Evolutionary conservation across 2,888 invertebrate species (phyloP).

Genomic region (Drosophila demipolita): DNA sequence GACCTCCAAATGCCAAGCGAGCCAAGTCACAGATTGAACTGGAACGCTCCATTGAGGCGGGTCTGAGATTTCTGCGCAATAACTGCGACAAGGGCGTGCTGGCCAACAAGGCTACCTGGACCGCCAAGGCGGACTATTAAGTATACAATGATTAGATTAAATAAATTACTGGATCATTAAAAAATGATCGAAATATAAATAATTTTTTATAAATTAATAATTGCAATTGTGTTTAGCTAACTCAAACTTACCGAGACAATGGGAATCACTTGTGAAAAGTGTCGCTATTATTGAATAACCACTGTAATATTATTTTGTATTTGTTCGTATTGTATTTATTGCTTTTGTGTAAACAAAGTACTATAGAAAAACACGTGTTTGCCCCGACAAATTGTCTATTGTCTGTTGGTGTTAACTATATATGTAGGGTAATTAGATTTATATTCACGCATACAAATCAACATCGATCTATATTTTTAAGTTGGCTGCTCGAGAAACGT

Average conservation of each 20-base stretch:
- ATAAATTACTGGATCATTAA: not conserved
- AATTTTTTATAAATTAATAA: not conserved
- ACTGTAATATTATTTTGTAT: not conserved
- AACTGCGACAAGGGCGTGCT: conserved; percentile 85
- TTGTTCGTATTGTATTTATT: conserved; percentile 57
- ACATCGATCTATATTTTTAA: conserved; percentile 23
- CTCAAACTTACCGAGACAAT: not conserved
- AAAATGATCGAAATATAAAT: not conserved
- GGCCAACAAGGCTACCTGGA: conserved; percentile 83
- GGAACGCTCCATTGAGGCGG: conserved; percentile 86
- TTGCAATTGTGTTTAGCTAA: not conserved
- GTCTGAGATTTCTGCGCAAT: conserved; percentile 86
- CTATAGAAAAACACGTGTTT: conserved; percentile 52
- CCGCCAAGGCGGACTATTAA: conserved; percentile 84
- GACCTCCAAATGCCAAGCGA: conserved; percentile 63
- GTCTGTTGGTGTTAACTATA: conserved; percentile 32
- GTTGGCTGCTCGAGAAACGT: conserved; percentile 41
- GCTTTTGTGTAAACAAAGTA: conserved; percentile 66
- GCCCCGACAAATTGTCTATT: conserved; percentile 44
- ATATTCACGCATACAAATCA: conserved; percentile 21
- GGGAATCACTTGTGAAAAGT: not conserved
- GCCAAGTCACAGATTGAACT: conserved; percentile 78
- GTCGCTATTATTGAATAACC: not conserved
- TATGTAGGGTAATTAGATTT: conserved; percentile 16
- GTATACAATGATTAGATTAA: not conserved